phyloP scores from a whole-genome alignment of 2,888 invertebrate species.

The Drosophila ochracea region DNA sequence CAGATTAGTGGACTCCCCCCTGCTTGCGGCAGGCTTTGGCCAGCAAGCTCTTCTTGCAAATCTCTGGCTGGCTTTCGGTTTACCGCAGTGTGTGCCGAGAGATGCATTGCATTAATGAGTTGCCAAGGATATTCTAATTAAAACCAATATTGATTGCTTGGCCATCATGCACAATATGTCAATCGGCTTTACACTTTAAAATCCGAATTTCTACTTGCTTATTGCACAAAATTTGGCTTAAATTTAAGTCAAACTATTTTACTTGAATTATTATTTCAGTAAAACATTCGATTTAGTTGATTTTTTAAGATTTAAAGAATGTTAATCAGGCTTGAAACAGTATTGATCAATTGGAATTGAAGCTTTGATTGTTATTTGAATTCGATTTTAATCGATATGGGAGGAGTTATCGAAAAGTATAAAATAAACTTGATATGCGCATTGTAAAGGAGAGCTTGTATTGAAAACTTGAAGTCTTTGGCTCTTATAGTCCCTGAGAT shows the following conservation, averaged over 20 bases:
- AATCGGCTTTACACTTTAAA: not conserved
- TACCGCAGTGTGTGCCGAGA: constrained; percentile 13
- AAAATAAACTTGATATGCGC: not conserved
- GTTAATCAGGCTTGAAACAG: not conserved
- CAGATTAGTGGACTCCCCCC: not conserved
- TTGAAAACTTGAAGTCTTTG: too few relatives aligned
- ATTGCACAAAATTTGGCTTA: not conserved
- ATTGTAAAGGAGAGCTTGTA: not conserved
- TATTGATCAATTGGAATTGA: not conserved
- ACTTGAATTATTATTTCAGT: not conserved
- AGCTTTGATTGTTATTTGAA: not conserved
- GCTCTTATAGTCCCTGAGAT: too few relatives aligned
- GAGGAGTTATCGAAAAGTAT: not conserved
- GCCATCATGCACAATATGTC: constrained; percentile 4
- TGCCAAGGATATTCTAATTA: constrained; percentile 32
- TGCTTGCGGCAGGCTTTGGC: not conserved
- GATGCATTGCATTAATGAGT: constrained; percentile 16
- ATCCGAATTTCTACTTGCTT: not conserved
- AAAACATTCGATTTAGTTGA: not conserved
- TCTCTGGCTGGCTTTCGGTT: constrained; percentile 17
- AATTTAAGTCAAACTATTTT: too few relatives aligned
- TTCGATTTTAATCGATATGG: not conserved
- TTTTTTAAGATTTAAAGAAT: not conserved
- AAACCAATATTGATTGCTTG: constrained; percentile 16
- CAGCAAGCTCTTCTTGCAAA: constrained; percentile 31